Evolutionary conservation across 2,797 vertebrate species (phyloP).

Genomic region (Etheostoma perlongum): DNA sequence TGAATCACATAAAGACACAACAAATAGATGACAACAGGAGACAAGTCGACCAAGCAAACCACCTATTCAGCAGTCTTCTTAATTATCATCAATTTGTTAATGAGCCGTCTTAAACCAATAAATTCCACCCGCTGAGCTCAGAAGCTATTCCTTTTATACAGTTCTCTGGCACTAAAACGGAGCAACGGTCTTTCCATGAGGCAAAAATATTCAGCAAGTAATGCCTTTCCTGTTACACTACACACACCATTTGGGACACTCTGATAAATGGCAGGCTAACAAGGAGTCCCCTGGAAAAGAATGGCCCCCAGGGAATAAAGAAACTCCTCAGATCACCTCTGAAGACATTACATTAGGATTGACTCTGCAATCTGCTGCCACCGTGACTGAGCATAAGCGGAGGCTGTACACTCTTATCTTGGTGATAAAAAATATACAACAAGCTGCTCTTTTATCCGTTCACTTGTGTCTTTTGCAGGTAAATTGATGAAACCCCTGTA

Average conservation of each 20-base stretch:
- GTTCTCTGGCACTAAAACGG: constrained; percentile 27
- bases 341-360: constrained; percentile 51
- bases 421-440: constrained; percentile 25
- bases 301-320: constrained; percentile 56
- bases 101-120: constrained; percentile 16
- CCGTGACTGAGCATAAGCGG: constrained; percentile 34
- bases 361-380: constrained; percentile 49
- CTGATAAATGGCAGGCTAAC: constrained; percentile 49
- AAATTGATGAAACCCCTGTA: constrained; percentile 61
- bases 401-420: constrained; percentile 47
- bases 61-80: constrained; percentile 17
- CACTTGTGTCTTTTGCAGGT: constrained; percentile 49
- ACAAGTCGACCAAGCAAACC: constrained; percentile 70
- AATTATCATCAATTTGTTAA: no score
- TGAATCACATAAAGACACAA: constrained; percentile 2
- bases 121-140: constrained; percentile 6
- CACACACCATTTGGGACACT: constrained; percentile 48
- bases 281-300: constrained; percentile 23
- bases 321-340: constrained; percentile 58
- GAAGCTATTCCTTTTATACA: neutral
- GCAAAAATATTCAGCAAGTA: constrained; percentile 6
- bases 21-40: constrained; percentile 25
- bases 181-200: constrained; percentile 32
- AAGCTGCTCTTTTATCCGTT: constrained; percentile 54
- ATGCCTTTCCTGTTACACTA: constrained; percentile 28